A percentile compares a stretch with the other conserved stretches of the same genome.
Evolutionary conservation across 2,113 vertebrate genomes (phyloP).

Genomic region (Panthera uncia): DNA sequence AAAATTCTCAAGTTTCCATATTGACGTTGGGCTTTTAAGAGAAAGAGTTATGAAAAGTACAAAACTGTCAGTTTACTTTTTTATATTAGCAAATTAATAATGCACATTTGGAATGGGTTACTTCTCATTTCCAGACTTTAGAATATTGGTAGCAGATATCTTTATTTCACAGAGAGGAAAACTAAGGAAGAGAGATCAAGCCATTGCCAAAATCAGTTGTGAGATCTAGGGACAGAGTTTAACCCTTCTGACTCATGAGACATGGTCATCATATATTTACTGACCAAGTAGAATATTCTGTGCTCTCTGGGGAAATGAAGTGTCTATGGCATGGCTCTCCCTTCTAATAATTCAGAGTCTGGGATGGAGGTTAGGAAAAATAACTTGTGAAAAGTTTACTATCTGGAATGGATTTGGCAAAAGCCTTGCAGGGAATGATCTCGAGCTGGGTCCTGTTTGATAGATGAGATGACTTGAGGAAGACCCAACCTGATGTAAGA

Average conservation of each 20-base stretch:
- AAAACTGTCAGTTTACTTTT: neutral
- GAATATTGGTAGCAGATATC: slow-evolving; percentile 6
- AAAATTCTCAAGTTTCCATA: slow-evolving; percentile 41
- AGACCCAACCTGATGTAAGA: neutral
- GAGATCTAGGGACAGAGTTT: slow-evolving; percentile 29
- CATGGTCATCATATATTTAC: neutral
- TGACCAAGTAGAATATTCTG: neutral
- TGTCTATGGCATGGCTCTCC: neutral
- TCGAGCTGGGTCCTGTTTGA: neutral
- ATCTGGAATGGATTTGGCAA: neutral
- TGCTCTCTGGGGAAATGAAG: slow-evolving; percentile 1
- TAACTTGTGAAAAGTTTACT: slow-evolving; percentile 11
- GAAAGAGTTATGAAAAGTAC: slow-evolving; percentile 17
- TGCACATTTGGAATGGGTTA: slow-evolving; percentile 35
- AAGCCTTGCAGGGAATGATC: neutral
- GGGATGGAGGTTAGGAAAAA: slow-evolving; percentile 23
- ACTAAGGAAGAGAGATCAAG: slow-evolving; percentile 5
- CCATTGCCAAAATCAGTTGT: neutral
- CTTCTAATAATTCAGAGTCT: slow-evolving; percentile 22
- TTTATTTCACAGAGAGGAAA: slow-evolving; percentile 41
- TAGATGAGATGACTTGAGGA: neutral
- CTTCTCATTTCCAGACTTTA: slow-evolving; percentile 2
- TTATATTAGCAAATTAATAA: neutral
- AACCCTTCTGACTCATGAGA: slow-evolving; percentile 47
- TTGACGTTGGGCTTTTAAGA: slow-evolving; percentile 17